These are phyloP conservation scores for Monopis laevigella DNA, from an alignment of 2,888 invertebrate genomes.

Conservation along the genomic window DNA sequence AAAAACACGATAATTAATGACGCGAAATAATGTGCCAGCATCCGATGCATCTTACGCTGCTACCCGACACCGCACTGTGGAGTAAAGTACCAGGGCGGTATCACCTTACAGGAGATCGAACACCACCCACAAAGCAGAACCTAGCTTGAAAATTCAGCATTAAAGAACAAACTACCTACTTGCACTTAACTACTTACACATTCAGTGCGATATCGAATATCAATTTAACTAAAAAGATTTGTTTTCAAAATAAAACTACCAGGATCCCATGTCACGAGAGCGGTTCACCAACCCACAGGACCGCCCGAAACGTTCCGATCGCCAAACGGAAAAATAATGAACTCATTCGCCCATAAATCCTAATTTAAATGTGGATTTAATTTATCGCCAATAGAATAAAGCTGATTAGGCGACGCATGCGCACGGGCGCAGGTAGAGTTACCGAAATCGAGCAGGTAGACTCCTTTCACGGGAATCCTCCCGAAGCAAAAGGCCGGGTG, in stretches of 20 bases:
- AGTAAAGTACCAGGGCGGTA: neutral
- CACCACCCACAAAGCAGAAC: no score
- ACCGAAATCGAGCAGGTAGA: neutral
- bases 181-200: no score
- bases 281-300: neutral
- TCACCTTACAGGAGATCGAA: neutral
- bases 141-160: no score
- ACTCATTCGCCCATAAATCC: slow-evolving; percentile 40
- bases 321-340: slow-evolving; percentile 20
- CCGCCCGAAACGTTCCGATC: neutral
- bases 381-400: slow-evolving; percentile 46
- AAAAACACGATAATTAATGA: slow-evolving; percentile 63
- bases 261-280: no score
- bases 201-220: no score
- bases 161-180: no score
- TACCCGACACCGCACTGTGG: slow-evolving; percentile 39
- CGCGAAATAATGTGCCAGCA: slow-evolving; percentile 64
- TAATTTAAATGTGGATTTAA: slow-evolving; percentile 41
- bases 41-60: slow-evolving; percentile 28
- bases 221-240: no score
- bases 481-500: slow-evolving; percentile 26
- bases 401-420: slow-evolving; percentile 46
- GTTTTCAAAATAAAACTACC: no score
- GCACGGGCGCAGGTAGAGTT: slow-evolving; percentile 18
- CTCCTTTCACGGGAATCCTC: neutral